These are phyloP conservation scores for Dinocampus coccinellae DNA, from an alignment of 2,888 invertebrate species.

Conservation along the genomic window DNA sequence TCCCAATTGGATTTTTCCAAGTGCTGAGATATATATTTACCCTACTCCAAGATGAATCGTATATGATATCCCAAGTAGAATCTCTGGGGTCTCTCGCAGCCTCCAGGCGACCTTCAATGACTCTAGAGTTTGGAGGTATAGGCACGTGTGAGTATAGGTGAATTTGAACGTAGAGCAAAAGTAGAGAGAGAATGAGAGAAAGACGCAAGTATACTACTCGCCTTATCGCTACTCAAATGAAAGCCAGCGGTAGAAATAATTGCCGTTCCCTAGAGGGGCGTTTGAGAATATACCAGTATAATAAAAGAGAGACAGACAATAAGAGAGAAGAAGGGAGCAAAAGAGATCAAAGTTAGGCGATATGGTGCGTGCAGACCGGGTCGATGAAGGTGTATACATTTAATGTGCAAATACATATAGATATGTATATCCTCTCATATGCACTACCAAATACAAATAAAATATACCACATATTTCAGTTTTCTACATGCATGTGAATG, in stretches of 20 bases:
- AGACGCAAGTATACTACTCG: neutral
- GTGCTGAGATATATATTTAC: slow-evolving; percentile 6
- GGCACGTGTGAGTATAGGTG: slow-evolving; percentile 30
- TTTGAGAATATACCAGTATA: neutral
- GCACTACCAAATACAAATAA: neutral
- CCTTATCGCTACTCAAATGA: slow-evolving; percentile 39
- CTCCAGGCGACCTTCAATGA: slow-evolving; percentile 23
- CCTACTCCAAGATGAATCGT: slow-evolving; percentile 16
- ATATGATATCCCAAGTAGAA: slow-evolving; percentile 14
- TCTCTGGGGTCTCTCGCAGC: slow-evolving; percentile 21
- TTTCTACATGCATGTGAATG: slow-evolving; percentile 18
- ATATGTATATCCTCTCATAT: neutral
- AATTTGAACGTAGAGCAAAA: neutral
- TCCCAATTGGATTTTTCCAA: slow-evolving; percentile 16
- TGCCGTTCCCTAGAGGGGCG: slow-evolving; percentile 38
- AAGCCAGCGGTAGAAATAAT: slow-evolving; percentile 48
- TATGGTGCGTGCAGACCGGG: slow-evolving; percentile 45
- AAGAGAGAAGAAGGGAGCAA: slow-evolving; percentile 18
- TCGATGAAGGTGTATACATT: slow-evolving; percentile 40
- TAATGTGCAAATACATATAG: slow-evolving; percentile 21
- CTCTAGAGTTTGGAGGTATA: slow-evolving; percentile 13
- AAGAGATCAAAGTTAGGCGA: slow-evolving; percentile 46
- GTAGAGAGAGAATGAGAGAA: neutral
- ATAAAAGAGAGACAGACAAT: slow-evolving; percentile 23
- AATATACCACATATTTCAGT: neutral